Conservation (phyloP, 2,797 vertebrate species). For the Jordanella pulchra region DNA sequence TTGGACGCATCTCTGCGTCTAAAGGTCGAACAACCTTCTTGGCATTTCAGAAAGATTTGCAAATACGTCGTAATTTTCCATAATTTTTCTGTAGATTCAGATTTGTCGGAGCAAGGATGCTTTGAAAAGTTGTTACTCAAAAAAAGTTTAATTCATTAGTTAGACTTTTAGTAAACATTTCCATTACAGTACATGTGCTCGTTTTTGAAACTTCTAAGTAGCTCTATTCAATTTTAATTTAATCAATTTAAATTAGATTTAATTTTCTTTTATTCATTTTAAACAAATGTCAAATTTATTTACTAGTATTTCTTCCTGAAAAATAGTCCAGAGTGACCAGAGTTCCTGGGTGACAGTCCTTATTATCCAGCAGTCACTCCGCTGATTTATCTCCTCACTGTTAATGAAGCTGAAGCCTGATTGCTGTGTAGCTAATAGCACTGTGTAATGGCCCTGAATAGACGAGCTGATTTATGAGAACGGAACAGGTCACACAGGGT, state of each 20-base stretch:
- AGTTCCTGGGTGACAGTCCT: slow-evolving; percentile 27
- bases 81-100: too few relatives aligned
- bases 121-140: too few relatives aligned
- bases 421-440: slow-evolving; percentile 58
- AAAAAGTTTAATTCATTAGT: too few relatives aligned
- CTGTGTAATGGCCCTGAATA: slow-evolving; percentile 49
- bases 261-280: neutral
- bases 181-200: too few relatives aligned
- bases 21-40: too few relatives aligned
- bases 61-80: too few relatives aligned
- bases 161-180: too few relatives aligned
- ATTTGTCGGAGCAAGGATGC: too few relatives aligned
- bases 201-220: neutral
- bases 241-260: too few relatives aligned
- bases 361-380: slow-evolving; percentile 34
- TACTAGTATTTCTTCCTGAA: slow-evolving; percentile 7
- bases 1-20: too few relatives aligned
- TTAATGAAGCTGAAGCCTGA: slow-evolving; percentile 62
- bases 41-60: too few relatives aligned
- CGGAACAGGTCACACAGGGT: slow-evolving; percentile 34
- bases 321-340: neutral
- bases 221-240: neutral
- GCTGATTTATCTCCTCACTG: slow-evolving; percentile 48
- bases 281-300: neutral
- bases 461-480: slow-evolving; percentile 62